Evolutionary conservation across 2,888 invertebrate species (phyloP).

Genomic region (Cheilosia pagana): DNA sequence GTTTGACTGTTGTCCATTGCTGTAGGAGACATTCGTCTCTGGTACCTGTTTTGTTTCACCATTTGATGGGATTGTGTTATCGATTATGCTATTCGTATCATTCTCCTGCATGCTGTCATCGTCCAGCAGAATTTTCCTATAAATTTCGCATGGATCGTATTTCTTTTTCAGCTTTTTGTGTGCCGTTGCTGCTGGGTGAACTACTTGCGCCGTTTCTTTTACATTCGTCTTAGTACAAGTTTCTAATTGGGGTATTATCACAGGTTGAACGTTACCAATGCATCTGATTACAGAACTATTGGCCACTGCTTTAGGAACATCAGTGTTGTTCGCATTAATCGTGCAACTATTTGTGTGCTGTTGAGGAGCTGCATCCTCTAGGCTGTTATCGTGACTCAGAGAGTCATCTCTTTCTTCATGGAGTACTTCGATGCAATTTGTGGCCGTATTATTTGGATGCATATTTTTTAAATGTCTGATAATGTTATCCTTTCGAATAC

Average conservation of each 20-base stretch:
- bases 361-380: slow-evolving; percentile 29
- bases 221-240: slow-evolving; percentile 42
- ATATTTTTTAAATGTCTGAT: slow-evolving; percentile 90
- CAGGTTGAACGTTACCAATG: slow-evolving; percentile 81
- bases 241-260: slow-evolving; percentile 76
- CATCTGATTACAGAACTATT: slow-evolving; percentile 81
- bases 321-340: not conserved
- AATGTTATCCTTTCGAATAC: slow-evolving; percentile 91
- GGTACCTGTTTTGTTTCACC: slow-evolving; percentile 42
- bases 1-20: slow-evolving; percentile 76
- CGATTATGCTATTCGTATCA: slow-evolving; percentile 60
- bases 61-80: slow-evolving; percentile 64
- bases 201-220: slow-evolving; percentile 50
- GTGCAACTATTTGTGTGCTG: slow-evolving; percentile 14
- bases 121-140: slow-evolving; percentile 78
- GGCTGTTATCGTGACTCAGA: not conserved
- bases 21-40: slow-evolving; percentile 51
- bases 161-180: slow-evolving; percentile 76
- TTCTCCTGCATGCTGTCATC: slow-evolving; percentile 75
- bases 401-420: slow-evolving; percentile 2
- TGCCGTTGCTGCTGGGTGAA: slow-evolving; percentile 22
- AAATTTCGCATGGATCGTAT: slow-evolving; percentile 79
- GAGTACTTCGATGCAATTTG: slow-evolving; percentile 76
- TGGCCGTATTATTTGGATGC: slow-evolving; percentile 85
- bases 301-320: slow-evolving; percentile 70